Evolutionary conservation across 2,888 invertebrate genomes (phyloP).

Genomic region (Drosophila atroscutellata): DNA sequence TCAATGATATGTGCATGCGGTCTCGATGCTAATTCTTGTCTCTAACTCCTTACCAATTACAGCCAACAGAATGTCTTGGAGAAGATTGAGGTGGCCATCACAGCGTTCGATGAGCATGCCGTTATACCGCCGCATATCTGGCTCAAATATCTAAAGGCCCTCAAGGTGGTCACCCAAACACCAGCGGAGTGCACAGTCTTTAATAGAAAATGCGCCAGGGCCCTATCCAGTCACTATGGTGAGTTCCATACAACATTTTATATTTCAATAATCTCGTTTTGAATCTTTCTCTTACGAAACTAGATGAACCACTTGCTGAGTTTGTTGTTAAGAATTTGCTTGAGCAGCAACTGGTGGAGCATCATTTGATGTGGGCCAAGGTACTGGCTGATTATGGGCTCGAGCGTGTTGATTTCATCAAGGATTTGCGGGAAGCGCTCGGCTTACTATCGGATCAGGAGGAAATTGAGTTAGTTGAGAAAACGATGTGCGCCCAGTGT

Average conservation of each 20-base stretch:
- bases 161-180: constrained; percentile 51
- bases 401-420: constrained; percentile 44
- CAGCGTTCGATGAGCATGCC: constrained; percentile 17
- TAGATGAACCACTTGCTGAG: constrained; percentile 49
- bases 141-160: constrained; percentile 47
- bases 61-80: constrained; percentile 51
- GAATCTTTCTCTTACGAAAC: neutral
- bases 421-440: constrained; percentile 5
- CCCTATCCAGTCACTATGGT: constrained; percentile 53
- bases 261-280: neutral
- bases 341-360: constrained; percentile 15
- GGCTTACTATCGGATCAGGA: neutral
- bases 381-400: constrained; percentile 57
- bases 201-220: constrained; percentile 32
- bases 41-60: neutral
- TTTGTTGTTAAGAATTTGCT: constrained; percentile 35
- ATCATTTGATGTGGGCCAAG: constrained; percentile 40
- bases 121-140: constrained; percentile 55
- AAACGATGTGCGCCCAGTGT: constrained; percentile 29
- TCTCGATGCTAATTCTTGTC: neutral
- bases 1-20: neutral
- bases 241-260: neutral
- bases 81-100: constrained; percentile 36
- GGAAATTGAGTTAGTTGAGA: constrained; percentile 3
- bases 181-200: constrained; percentile 32